Base-by-base conservation (phyloP, 2,797 vertebrate species). In the Otolemur crassicaudatus region DNA sequence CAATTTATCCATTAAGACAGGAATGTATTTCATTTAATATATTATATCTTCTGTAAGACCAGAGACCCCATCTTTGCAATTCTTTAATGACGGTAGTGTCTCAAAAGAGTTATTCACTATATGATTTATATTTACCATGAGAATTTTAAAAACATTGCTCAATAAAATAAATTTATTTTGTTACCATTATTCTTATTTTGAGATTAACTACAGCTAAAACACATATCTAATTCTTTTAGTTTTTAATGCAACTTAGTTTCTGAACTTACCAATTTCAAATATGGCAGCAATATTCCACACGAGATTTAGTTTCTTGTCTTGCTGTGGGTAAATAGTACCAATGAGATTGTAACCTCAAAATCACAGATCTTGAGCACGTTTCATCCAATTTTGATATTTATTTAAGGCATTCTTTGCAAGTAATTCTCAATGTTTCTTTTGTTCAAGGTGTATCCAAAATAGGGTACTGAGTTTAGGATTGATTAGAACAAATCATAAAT, bases 141-240 rank as follows among this genome's bases (percentile, higher is more conserved):
- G 92, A 76, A 80, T 95, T 97, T 89, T 60, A 79, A 96, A 87
- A 97, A 27, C 65, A 89, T 43, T 82, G 34, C 29, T 96, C 94
- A 97, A 91, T 97, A 93, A 86, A 75, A 75, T 92, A 16, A 53
- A 53, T 67, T 67, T 67, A 67, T 19, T 67, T 67, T 67, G 31
- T n/a, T 67, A 67, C 7, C 17, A n/a, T 67, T 67, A 67, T n/a
- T 67, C n/a, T 19, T 65, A 31, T 67, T 67, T 67, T 67, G 31
- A 67, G 31, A 67, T 31, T 31, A 65, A 65, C 29, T 67, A n/a
- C 31, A 67, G 31, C 65, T 67, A 67, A n/a, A n/a, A 19, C 65
- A 67, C 7, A n/a, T 7, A n/a, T 67, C 31, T 67, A n/a, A 19
- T n/a, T 67, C 65, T 67, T 67, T 67, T 67, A 67, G 31, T 3